Base-by-base conservation (phyloP, 2,113 vertebrate species). In the Petromus typicus region DNA sequence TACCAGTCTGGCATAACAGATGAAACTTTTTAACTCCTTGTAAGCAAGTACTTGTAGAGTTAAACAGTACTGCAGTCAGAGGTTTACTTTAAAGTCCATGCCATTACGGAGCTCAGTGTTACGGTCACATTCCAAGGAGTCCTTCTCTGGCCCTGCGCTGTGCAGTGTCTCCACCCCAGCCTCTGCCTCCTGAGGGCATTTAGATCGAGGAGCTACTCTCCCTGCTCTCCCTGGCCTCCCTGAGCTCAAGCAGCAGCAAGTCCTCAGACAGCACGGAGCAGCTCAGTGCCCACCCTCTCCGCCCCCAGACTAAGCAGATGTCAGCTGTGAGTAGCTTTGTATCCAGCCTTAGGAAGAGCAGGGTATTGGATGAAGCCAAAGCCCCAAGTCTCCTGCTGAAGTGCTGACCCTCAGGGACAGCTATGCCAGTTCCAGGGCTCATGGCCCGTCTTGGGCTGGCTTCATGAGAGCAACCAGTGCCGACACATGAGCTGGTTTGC, bases 41-140 rank as follows among this genome's bases (percentile, higher is more conserved):
- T 48, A 86, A 96, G 90, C 45, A 93, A 8, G 30, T 66, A 10
- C 23, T 73, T 97, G 93, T 97, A 69, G 84, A 82, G 22, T 78
- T 5, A 1, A 4, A 43, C 0, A 11, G 51, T 9, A 17, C 27
- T 22, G 32, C 76, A 13, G 22, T 25, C 23, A 43, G 34, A 40
- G 9, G 23, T 71, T 89, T 82, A 37, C 22, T 64, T 66, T 51
- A 20, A 51, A 63, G 66, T 73, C 14, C 64, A 56, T 12, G 0
- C 66, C 12, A 32, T 10, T 20, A 0, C 48, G 81, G 22, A 8
- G 16, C 20, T 75, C 3, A 22, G 5, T 32, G 40, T 10, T 7
- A 0, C 0, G 7, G 71, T 57, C 67, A 9, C 22, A 5, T n/a
- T n/a, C 48, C 4, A 20, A 43, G 64, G 25, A 0, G 43, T n/a